Percentiles rank a stretch among this genome's conserved stretches.
Conservation (phyloP, 2,888 invertebrate species). For the Drosophila vallismaia region DNA sequence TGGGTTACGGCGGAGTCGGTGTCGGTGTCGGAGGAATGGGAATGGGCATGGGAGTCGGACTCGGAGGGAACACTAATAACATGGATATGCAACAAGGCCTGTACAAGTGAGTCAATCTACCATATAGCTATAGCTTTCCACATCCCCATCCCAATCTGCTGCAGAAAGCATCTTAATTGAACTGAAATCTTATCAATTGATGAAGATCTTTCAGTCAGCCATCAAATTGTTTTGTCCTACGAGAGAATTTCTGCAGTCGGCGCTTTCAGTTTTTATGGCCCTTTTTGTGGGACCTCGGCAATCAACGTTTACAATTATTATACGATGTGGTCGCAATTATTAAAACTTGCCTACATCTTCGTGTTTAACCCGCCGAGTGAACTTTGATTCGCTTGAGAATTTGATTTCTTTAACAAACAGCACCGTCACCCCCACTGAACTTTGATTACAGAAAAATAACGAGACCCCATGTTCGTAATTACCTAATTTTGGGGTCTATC, state of each 20-base stretch:
- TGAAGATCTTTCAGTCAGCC: slow-evolving; percentile 48
- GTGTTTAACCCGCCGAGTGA: slow-evolving; percentile 25
- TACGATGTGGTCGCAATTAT: slow-evolving; percentile 37
- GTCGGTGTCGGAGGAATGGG: slow-evolving; percentile 53
- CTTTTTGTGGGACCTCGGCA: slow-evolving; percentile 21
- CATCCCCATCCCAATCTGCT: slow-evolving; percentile 30
- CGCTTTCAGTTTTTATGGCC: slow-evolving; percentile 16
- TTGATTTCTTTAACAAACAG: slow-evolving; percentile 19
- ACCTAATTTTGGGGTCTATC: slow-evolving; percentile 16
- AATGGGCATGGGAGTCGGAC: slow-evolving; percentile 50
- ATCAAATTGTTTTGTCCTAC: slow-evolving; percentile 43
- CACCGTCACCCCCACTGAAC: slow-evolving; percentile 28
- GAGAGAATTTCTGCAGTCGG: slow-evolving; percentile 23
- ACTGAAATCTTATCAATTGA: slow-evolving; percentile 76
- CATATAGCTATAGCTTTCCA: slow-evolving; percentile 4
- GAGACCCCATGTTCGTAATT: slow-evolving; percentile 23
- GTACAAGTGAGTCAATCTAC: slow-evolving; percentile 56
- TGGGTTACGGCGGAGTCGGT: slow-evolving; percentile 59
- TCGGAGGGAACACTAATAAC: slow-evolving; percentile 42
- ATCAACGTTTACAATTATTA: slow-evolving; percentile 41
- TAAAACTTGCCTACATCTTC: slow-evolving; percentile 28
- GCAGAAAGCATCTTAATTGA: slow-evolving; percentile 40
- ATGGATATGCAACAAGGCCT: slow-evolving; percentile 67
- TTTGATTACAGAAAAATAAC: slow-evolving; percentile 33
- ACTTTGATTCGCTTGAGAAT: slow-evolving; percentile 27